Base-by-base conservation (phyloP, 2,888 invertebrate genomes). In the Invenusta paracnida region DNA sequence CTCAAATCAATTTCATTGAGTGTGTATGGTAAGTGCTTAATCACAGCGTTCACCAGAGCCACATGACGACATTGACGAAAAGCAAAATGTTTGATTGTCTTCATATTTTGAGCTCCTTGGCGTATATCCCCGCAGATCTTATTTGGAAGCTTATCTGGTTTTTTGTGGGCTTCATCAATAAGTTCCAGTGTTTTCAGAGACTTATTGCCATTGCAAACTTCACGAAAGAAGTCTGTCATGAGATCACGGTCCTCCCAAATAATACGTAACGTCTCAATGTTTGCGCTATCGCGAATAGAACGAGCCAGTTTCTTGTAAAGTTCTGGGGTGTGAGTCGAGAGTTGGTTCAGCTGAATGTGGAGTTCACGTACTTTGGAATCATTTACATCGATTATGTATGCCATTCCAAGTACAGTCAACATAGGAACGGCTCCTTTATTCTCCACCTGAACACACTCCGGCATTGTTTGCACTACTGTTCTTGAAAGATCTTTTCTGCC, bases 91-190 rank as follows among this genome's bases (percentile, higher is more conserved):
- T 87, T 85, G 0, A 89, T 88, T 48, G 88, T 87, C 11, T 79
- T 84, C 89, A 90, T 89, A 84, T 88, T 88, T 66, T 87, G 84
- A 84, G 90, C 89, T 1, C 89, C 89, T 17, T 88, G 88, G 83
- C 89, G 89, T 23, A 90, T 86, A 28, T 89, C 88, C 0, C 89
- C 88, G 89, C 89, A 90, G 11, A 89, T 89, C n/a, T 88, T 88
- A 1, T 90, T 89, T n/a, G 89, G 85, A 0, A 89, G 86, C 0
- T 87, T 86, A 28, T 88, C 88, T 0, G 84, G 31, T 17, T 30
- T 86, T 17, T 23, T 25, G 1, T 29, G 30, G 1, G 86, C 85
- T 30, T 85, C 86, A 29, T 85, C 86, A 48, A 85, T 86, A 30
- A 86, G 85, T 17, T 85, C 86, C 17, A 85, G 25, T 1, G 31